These are phyloP conservation scores for Orussus abietinus DNA, from an alignment of 1,140 invertebrate genomes.

Conservation along the genomic window DNA sequence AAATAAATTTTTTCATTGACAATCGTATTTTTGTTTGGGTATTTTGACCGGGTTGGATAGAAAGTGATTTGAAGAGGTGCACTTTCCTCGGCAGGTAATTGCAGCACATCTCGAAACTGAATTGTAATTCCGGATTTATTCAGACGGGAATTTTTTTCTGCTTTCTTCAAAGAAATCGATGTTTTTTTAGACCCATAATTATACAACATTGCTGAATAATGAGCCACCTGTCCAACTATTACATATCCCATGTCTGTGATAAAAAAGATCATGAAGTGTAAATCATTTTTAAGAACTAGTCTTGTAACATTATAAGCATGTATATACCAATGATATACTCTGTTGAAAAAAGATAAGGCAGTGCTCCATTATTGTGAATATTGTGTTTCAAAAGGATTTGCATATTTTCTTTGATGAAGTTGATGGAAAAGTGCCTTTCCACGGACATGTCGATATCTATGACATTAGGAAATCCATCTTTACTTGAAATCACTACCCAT, in stretches of 20 bases:
- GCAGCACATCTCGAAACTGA: constrained; percentile 24
- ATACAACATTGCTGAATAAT: constrained; percentile 28
- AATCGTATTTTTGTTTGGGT: constrained; percentile 19
- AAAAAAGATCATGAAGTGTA: background rate
- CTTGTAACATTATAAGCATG: constrained; percentile 7
- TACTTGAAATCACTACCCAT: constrained; percentile 36
- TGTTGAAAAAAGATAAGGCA: constrained; percentile 35
- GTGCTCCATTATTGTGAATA: constrained; percentile 18
- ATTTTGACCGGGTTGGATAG: constrained; percentile 23
- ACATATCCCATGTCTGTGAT: constrained; percentile 40
- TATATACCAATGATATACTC: constrained; percentile 36
- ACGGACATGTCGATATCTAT: constrained; percentile 49
- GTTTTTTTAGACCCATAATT: constrained; percentile 43
- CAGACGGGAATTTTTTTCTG: constrained; percentile 15
- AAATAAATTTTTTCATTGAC: constrained; percentile 32
- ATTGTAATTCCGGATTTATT: constrained; percentile 28
- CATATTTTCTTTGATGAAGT: constrained; percentile 29
- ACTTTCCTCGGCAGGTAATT: constrained; percentile 28
- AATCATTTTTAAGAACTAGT: background rate
- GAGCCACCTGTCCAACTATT: constrained; percentile 31
- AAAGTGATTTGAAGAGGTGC: constrained; percentile 32
- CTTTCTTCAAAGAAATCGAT: constrained; percentile 26
- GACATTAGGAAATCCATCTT: constrained; percentile 26
- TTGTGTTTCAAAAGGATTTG: constrained; percentile 23
- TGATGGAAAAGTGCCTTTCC: constrained; percentile 38